Base-by-base conservation (phyloP, 53 echinoderm and acorn worm genomes). In the Patiria pectinifera region DNA sequence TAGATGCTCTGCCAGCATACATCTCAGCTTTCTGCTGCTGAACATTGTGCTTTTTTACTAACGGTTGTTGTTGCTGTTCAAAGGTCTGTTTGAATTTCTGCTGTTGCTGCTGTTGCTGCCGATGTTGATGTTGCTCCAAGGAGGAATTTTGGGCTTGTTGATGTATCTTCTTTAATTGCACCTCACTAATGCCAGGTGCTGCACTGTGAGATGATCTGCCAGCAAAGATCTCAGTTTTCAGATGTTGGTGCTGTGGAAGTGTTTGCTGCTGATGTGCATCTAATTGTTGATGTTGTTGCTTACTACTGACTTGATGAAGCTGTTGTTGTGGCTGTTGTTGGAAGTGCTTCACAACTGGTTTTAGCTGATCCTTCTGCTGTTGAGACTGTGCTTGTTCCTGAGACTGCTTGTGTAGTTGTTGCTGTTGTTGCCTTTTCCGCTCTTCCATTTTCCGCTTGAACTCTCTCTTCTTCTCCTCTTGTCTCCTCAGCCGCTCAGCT, bases 401-500 rank as follows among this genome's bases (percentile, higher is more conserved):
- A 26, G 2, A 6, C 71, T 86, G 59, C 69, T 77, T 21, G 35
- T 4, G 14, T 9, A 62, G 60, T 44, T 45, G 48, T 69, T 75
- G 87, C 78, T 71, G 47, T 24, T 71, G 87, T 62, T 84, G 21
- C 12, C 25, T 24, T 72, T 86, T 91, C 82, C 78, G 92, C 82
- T 96, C 92, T 77, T 94, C 93, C 99, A 99, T 94, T 87, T 93
- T 95, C 71, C 91, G 80, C 78, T 87, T 80, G 69, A 99, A 99
- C 35, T 95, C 94, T 44, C 85, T 80, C 88, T 99, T 96, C 70
- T 99, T 97, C 87, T 99, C 95, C 47, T 91, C 94, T 70, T 99
- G 99, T 89, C 94, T 94, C 92, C 92, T 94, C 85, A 99, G 82
- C 62, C 99, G 84, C 89, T 99, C 99, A 7, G 89, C 94, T 70